Percentiles rank a stretch among this genome's conserved stretches.
Conservation (phyloP, 2,113 vertebrate species). For the Grammomys surdaster region DNA sequence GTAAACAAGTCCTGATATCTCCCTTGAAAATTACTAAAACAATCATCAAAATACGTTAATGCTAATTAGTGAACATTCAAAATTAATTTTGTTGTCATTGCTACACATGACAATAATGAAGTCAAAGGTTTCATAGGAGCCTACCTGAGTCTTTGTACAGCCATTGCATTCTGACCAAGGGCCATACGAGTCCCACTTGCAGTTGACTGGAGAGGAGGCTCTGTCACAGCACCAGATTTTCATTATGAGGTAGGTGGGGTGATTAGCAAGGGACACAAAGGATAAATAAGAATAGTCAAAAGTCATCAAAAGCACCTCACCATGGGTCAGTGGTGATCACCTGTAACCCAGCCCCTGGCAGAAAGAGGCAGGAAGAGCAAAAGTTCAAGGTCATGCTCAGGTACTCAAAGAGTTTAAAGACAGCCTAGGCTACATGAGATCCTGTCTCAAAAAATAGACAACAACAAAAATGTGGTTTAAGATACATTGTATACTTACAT, state of each 20-base stretch:
- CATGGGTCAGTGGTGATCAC: not conserved
- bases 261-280: not conserved
- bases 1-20: not conserved
- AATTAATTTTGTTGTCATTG: not conserved
- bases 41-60: not conserved
- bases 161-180: conserved; percentile 94
- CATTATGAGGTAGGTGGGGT: not conserved
- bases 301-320: not conserved
- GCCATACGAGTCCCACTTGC: conserved; percentile 90
- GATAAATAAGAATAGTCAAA: not conserved
- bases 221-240: conserved; percentile 64
- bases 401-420: too few relatives aligned
- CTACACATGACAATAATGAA: conserved; percentile 4
- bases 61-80: not conserved
- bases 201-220: conserved; percentile 85
- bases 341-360: not conserved
- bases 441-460: not conserved
- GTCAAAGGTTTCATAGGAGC: not conserved
- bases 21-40: conserved; percentile 33
- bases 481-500: not conserved
- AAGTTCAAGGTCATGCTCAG: not conserved
- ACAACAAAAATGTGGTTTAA: not conserved
- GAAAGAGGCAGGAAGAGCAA: not conserved
- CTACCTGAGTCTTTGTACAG: conserved; percentile 91
- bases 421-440: not conserved